Evolutionary conservation across 1,140 invertebrate genomes (phyloP), one percentile per base, ranked within the genome.

Genomic region (Aphelenchoides fujianensis): DNA sequence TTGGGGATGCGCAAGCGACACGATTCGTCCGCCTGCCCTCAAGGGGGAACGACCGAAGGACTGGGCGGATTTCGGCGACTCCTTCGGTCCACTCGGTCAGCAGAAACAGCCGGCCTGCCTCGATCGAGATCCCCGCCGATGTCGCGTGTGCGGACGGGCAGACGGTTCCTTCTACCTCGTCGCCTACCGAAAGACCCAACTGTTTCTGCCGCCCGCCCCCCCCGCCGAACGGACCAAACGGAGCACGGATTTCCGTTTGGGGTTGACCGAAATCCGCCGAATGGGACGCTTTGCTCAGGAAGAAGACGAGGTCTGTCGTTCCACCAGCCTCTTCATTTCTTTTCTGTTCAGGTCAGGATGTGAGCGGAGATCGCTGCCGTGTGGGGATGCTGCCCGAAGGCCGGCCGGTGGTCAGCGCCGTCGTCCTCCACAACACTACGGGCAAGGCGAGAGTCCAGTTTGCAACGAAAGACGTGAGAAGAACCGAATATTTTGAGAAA

Each of bases 161-260:
- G 34, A 59, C 55, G 19, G 23, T 59, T 7, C 55, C 55, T 59
- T 59, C 12, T 59, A 7, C 34, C 34, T 59, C 27, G 19, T 59
- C 19, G 55, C 55, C 19, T 59, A 59, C 23, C 5, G 55, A 59
- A 59, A 59, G 23, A 59, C 55, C 7, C 55, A 59, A 32, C 34
- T 59, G 5, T 59, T 59, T 59, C 7, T 59, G 55, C 23, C 55
- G 7, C 7, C 19, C 5, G 5, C 27, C 23, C 55, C 41, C 12
- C 12, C 41, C 23, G 41, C 23, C 12, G 41, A 12, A 48, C 12
- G 23, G 23, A 48, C 23, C 41, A 48, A 23, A 48, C 12, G 41
- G 23, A 12, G 23, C 23, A 23, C 23, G 41, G 41, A 48, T 12
- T 48, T 59, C 23, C 19, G 55, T 7, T 5, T 59, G 5, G 5